These are phyloP conservation scores for Stramonita haemastoma DNA, from an alignment of 2,888 invertebrate species.

Conservation along the genomic window DNA sequence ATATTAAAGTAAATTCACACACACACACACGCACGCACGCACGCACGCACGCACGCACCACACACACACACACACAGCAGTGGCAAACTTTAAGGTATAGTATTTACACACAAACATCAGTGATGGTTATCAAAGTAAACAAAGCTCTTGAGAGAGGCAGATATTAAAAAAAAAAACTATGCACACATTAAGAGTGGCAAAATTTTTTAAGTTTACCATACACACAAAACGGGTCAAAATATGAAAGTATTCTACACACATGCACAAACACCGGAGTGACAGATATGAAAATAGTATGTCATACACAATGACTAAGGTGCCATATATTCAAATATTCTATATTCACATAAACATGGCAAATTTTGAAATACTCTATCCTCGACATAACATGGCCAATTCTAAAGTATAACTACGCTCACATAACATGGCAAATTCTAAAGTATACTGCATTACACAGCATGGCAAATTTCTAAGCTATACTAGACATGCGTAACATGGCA, in stretches of 20 bases:
- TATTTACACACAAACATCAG: too few species aligned
- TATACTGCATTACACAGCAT: too few species aligned
- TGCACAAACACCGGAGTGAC: constrained; percentile 3
- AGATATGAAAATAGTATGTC: not conserved
- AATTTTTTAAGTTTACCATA: not conserved
- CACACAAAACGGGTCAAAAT: not conserved
- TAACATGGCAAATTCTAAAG: too few species aligned
- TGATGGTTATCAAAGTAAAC: too few species aligned
- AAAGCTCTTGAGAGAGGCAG: too few species aligned
- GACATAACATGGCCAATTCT: too few species aligned
- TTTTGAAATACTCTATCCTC: not conserved
- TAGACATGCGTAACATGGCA: too few species aligned
- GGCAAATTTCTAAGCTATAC: too few species aligned
- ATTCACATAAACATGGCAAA: not conserved
- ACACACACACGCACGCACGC: not conserved
- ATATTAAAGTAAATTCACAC: not conserved
- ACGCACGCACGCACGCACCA: not conserved
- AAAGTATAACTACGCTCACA: too few species aligned
- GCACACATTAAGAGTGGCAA: not conserved
- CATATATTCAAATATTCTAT: not conserved
- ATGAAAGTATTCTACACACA: not conserved
- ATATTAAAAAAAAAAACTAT: too few species aligned
- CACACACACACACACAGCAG: constrained; percentile 5
- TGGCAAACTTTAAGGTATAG: too few species aligned
- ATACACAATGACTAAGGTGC: not conserved